Conservation (phyloP, 2,113 vertebrate genomes). For the Phrynosoma blainvillii region DNA sequence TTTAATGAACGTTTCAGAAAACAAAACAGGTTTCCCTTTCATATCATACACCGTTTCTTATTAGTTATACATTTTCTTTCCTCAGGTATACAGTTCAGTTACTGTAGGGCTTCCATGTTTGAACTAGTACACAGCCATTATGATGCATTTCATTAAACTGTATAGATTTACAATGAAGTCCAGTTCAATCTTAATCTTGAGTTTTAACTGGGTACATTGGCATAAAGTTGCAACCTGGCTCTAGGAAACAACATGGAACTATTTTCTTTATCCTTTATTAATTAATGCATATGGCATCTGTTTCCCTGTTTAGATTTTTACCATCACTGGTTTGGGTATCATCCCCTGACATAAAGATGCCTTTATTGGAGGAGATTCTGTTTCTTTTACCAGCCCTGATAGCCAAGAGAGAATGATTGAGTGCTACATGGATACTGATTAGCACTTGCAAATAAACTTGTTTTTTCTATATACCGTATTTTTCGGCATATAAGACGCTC, state of each 20-base stretch:
- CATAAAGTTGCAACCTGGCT: background rate
- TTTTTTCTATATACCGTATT: no score
- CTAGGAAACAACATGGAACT: background rate
- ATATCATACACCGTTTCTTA: background rate
- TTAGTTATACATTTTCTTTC: background rate
- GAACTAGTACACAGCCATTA: background rate
- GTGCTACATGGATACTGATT: background rate
- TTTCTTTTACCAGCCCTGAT: background rate
- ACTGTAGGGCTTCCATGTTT: background rate
- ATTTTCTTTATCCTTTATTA: constrained; percentile 11
- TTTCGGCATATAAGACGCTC: no score
- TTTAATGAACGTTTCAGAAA: background rate
- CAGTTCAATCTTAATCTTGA: background rate
- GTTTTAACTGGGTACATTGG: background rate
- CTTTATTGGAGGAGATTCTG: background rate
- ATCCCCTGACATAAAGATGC: background rate
- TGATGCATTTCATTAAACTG: background rate
- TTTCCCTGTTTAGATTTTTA: background rate
- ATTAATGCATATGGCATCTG: background rate
- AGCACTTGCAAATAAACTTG: background rate
- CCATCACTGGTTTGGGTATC: background rate
- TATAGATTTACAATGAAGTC: background rate
- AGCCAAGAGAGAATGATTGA: background rate
- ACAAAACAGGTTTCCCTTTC: background rate
- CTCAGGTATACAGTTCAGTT: background rate